phyloP scores from a whole-genome alignment of 2,888 invertebrate species.

The Nymphalis c-album region DNA sequence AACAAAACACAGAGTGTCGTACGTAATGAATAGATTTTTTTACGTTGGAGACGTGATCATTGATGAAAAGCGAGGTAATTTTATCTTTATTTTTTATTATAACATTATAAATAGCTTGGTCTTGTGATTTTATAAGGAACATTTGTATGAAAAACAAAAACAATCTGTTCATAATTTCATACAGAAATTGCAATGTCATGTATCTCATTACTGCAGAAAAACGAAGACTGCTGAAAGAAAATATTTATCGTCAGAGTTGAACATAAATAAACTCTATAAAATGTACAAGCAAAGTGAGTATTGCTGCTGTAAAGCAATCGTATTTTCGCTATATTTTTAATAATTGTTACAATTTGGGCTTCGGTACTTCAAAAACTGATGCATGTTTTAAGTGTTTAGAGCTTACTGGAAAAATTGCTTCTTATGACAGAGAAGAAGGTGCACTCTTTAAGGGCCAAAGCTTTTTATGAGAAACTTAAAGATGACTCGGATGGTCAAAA shows the following conservation, averaged over 20 bases:
- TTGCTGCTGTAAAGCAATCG: conserved; percentile 33
- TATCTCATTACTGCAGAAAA: conserved; percentile 41
- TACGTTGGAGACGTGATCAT: conserved; percentile 10
- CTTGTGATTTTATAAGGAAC: not conserved
- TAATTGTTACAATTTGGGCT: conserved; percentile 38
- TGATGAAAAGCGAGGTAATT: not conserved
- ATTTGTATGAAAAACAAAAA: conserved; percentile 35
- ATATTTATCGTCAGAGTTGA: conserved; percentile 38
- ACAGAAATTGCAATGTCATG: conserved; percentile 37
- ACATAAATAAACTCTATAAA: conserved; percentile 35
- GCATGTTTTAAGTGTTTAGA: conserved; percentile 40
- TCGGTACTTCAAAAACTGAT: conserved; percentile 39
- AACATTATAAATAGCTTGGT: not conserved
- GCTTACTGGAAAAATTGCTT: conserved; percentile 38
- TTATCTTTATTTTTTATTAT: not conserved
- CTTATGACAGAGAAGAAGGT: conserved; percentile 35
- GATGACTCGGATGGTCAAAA: conserved; percentile 20
- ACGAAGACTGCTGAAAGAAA: conserved; percentile 27
- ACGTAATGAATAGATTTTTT: conserved; percentile 34
- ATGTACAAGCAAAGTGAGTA: conserved; percentile 35
- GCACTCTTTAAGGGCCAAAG: conserved; percentile 28
- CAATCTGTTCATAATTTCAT: conserved; percentile 42
- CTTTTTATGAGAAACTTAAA: conserved; percentile 24
- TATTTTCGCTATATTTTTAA: conserved; percentile 42
- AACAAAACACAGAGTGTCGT: conserved; percentile 29